phyloP scores from a whole-genome alignment of 2,888 invertebrate species.

The Drosophila sordidula region DNA sequence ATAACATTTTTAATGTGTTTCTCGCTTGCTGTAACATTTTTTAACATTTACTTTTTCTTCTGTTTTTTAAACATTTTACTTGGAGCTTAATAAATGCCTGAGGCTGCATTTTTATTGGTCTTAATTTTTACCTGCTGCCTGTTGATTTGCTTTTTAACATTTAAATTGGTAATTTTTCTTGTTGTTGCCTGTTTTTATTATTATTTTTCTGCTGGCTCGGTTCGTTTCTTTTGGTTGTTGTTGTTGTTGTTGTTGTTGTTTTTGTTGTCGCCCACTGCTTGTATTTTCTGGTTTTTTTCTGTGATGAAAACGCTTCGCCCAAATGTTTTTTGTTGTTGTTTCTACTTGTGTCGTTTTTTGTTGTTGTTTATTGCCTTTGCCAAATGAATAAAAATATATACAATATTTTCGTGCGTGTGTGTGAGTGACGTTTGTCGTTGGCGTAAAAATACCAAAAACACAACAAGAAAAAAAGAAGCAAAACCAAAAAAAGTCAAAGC shows the following conservation, averaged over 20 bases:
- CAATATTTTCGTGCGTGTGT: constrained; percentile 59
- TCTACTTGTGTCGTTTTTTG: constrained; percentile 55
- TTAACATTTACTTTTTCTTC: background rate
- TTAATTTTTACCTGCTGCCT: constrained; percentile 70
- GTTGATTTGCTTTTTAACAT: constrained; percentile 69
- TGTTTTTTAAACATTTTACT: constrained; percentile 35
- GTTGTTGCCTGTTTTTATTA: constrained; percentile 40
- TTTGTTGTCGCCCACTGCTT: constrained; percentile 74
- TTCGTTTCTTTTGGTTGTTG: constrained; percentile 31
- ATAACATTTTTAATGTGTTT: constrained; percentile 30
- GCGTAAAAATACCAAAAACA: constrained; percentile 52
- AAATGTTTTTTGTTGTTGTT: constrained; percentile 51
- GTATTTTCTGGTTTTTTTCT: constrained; percentile 43
- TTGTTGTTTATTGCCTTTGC: constrained; percentile 77
- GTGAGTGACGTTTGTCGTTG: constrained; percentile 61
- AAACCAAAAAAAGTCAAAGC: constrained; percentile 53
- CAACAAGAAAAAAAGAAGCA: constrained; percentile 8
- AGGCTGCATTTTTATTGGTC: constrained; percentile 69
- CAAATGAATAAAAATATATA: constrained; percentile 80
- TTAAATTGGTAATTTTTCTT: constrained; percentile 74
- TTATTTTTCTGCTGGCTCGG: constrained; percentile 38
- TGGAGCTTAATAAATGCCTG: constrained; percentile 34
- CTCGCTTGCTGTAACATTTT: constrained; percentile 25
- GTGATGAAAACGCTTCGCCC: constrained; percentile 61
- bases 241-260: constrained; percentile 32